Base-by-base conservation (phyloP, 2,113 vertebrate species). In the Pontoporia blainvillei region DNA sequence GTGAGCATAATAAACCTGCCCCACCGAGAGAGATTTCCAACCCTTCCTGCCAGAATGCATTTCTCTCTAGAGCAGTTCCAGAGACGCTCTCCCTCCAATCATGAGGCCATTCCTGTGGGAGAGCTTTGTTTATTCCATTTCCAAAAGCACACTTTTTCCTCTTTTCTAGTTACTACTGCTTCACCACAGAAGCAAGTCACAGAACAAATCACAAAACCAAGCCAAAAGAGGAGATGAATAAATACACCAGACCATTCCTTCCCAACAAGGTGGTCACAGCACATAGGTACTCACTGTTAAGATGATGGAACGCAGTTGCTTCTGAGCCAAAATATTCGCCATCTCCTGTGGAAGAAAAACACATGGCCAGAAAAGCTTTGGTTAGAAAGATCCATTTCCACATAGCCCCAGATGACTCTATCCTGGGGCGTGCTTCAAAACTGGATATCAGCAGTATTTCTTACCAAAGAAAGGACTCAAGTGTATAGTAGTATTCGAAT, bases 321-420 rank as follows among this genome's bases (percentile, higher is more conserved):
- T 99, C 98, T 99, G 99, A 83, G 99, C 99, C 94, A 99, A 98
- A 97, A 99, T 99, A 79, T 99, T 99, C 86, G 99, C 99, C 99
- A 99, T 99, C 99, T 99, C 99, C 99, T 99, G 96, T 62, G 95
- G 52, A 4, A 87, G 54, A 95, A 23, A 94, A 97, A 87, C 52
- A 97, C 2, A 59, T 21, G 49, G 95, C 64, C n/a, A 41, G 5
- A 59, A 86, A 54, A 79, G 64, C 84, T 90, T 44, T 82, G 7
- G 49, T 90, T 82, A 95, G 71, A 95, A 85, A 69, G 18, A 52
- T 8, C 1, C 91, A 67, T 62, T 96, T 96, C 59, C 41, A 0
- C 25, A 1, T 0, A 8, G 31, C n/a, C 52, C 46, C 41, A 23
- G 49, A n/a, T 5, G 46, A 62, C 39, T 41, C 18, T 44, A 17